phyloP scores from a whole-genome alignment of 2,797 vertebrate genomes.

The Falco berigora region DNA sequence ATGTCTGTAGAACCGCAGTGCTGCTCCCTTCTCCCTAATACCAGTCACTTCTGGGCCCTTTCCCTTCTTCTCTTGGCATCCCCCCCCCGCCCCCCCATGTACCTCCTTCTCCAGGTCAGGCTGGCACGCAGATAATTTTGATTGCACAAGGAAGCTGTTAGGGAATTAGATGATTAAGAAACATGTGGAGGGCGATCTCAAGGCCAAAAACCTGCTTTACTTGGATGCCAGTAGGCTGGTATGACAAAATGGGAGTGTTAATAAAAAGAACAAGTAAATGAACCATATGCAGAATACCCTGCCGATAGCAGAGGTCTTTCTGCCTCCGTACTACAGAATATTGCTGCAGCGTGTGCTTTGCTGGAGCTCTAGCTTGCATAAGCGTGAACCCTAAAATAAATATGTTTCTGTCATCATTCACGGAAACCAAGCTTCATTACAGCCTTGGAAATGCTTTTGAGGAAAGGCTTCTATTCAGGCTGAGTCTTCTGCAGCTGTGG shows the following conservation, averaged over 20 bases:
- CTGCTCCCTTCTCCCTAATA: background rate
- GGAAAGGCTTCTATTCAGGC: background rate
- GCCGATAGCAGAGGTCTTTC: background rate
- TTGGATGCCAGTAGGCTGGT: background rate
- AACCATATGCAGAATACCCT: accelerated
- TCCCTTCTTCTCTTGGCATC: background rate
- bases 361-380: background rate
- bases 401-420: background rate
- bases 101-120: background rate
- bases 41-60: background rate
- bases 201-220: background rate
- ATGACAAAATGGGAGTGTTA: background rate
- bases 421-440: accelerated
- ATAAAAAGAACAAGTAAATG: background rate
- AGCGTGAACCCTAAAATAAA: background rate
- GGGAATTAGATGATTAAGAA: background rate
- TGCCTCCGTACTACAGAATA: background rate
- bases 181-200: background rate
- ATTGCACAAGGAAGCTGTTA: background rate
- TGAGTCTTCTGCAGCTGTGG: background rate
- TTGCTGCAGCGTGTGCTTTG: background rate
- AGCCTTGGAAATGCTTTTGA: background rate
- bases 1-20: background rate
- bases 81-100: no score
- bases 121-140: background rate